phyloP scores from a whole-genome alignment of 2,797 vertebrate species.

The Xenopus petersii region DNA sequence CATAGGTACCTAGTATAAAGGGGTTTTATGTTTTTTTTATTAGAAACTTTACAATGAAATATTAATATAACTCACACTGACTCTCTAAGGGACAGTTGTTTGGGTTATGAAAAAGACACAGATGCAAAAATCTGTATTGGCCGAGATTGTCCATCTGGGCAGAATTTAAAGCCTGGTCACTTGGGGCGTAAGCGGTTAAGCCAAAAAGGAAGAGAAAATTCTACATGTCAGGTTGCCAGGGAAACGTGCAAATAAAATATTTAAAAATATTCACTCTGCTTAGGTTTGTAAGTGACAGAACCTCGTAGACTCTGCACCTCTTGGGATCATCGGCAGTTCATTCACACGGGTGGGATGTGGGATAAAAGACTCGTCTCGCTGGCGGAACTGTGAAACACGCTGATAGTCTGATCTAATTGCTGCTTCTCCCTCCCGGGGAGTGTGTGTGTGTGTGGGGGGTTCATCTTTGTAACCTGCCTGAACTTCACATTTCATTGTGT shows the following conservation, averaged over 20 bases:
- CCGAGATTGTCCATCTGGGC: too few species aligned
- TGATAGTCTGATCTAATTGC: constrained; percentile 4
- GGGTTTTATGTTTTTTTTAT: too few species aligned
- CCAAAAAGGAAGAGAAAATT: not conserved
- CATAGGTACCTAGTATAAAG: too few species aligned
- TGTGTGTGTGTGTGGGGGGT: not conserved
- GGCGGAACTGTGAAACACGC: not conserved
- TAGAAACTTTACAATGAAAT: too few species aligned
- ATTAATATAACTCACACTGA: too few species aligned
- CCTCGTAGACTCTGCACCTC: constrained; percentile 6
- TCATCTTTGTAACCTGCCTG: constrained; percentile 7
- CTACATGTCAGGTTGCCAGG: constrained; percentile 17
- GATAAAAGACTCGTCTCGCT: constrained; percentile 13
- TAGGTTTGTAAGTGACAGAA: constrained; percentile 20
- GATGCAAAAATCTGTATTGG: too few species aligned
- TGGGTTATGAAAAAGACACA: too few species aligned
- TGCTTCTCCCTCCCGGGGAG: not conserved
- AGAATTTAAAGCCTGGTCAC: too few species aligned
- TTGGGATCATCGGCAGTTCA: not conserved
- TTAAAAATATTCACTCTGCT: constrained; percentile 39
- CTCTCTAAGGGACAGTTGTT: too few species aligned
- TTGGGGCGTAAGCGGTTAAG: not conserved
- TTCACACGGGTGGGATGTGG: not conserved
- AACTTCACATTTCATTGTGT: constrained; percentile 18
- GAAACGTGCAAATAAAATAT: constrained; percentile 34